Conservation (phyloP, 2,113 vertebrate species). For the Lynx canadensis region DNA sequence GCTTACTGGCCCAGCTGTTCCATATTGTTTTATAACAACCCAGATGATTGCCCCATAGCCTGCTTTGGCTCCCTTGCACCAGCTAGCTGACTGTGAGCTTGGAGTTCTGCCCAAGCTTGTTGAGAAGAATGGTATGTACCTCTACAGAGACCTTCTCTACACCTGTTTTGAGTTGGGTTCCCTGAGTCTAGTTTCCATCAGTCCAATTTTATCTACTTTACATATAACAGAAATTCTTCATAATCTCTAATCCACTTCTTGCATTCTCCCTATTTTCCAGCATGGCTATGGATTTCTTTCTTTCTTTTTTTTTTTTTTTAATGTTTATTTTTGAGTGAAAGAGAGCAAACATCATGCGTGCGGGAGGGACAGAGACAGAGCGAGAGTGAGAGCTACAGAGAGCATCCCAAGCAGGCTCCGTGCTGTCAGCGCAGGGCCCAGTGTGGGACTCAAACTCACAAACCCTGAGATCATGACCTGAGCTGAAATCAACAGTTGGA, state of each 20-base stretch:
- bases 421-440: too few species aligned
- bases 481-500: too few species aligned
- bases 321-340: too few species aligned
- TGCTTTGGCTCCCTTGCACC: constrained; percentile 32
- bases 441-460: too few species aligned
- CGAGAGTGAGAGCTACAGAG: too few species aligned
- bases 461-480: too few species aligned
- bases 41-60: constrained; percentile 44
- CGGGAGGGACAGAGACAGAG: too few species aligned
- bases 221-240: neutral
- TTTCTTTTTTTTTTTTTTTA: too few species aligned
- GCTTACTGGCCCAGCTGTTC: neutral
- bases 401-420: too few species aligned
- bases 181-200: constrained; percentile 49
- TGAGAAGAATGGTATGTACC: constrained; percentile 51
- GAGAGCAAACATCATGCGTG: too few species aligned
- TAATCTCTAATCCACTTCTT: neutral
- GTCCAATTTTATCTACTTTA: constrained; percentile 32
- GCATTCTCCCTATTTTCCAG: neutral
- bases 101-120: constrained; percentile 58
- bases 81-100: constrained; percentile 21
- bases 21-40: constrained; percentile 15
- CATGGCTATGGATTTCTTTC: neutral
- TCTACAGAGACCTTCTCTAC: constrained; percentile 51
- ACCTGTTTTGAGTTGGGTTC: constrained; percentile 61